Evolutionary conservation across 2,797 vertebrate species (phyloP), one percentile per base, ranked within the genome.

Genomic region (Aldrovandia affinis): DNA sequence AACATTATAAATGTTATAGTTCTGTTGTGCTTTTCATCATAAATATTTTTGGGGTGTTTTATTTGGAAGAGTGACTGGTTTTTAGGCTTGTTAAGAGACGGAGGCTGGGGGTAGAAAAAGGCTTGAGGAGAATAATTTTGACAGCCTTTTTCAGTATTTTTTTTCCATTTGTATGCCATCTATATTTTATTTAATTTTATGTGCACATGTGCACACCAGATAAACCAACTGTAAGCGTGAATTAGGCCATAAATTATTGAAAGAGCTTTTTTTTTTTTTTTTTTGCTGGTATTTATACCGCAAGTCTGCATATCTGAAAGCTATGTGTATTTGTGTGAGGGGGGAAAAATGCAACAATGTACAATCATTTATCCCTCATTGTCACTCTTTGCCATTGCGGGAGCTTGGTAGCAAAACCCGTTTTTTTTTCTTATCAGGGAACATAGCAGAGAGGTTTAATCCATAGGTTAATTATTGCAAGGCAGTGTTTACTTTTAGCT

Each of bases 1-100:
- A 96, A 95, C 95, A 95, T 95, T 94, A 93, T 94, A 93, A 94
- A 95, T 95, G 93, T 94, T 94, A 92, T 90, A 89, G 92, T 93
- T 93, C 90, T 92, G 90, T 92, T 92, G 89, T 93, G 91, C 83
- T 65, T 90, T 92, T 89, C 84, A 81, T 89, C 70, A 87, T 92
- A 91, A 92, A 94, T 95, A 93, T 93, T 92, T 92, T 85, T 80
- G 86, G 89, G 88, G 85, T 88, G 63, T 86, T 65, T 85, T 73
- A 82, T 85, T 85, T 82, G 33, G 25, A 83, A 78, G 55, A 33
- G 77, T 81, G n/a, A 54, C 55, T 50, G 39, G n/a, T 81, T 78
- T 83, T 85, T 78, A 50, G 75, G 20, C 22, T 81, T 75, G 33
- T 79, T 30, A 63, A 55, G 57, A 57, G 80, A 82, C 25, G 55